Evolutionary conservation across 2,797 vertebrate species (phyloP), one percentile per base, ranked within the genome.

Genomic region (Hippoglossus hippoglossus): DNA sequence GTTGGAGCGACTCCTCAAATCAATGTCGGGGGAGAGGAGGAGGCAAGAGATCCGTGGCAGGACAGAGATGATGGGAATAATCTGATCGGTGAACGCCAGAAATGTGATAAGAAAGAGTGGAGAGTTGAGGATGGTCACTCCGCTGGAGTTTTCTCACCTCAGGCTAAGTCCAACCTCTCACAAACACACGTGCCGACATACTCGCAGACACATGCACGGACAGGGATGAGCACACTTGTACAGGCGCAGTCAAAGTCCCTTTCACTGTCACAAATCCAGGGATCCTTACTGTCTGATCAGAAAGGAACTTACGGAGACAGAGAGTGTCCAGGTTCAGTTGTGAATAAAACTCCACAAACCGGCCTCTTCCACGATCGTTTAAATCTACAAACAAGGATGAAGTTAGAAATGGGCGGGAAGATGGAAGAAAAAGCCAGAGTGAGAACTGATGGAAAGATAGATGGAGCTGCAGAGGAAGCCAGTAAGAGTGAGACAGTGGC

Each of bases 311-410:
- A 19, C 11, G 10, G 25, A 10, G 39, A 54, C 3, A n/a, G 2
- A 57, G 41, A 47, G 41, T 13, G 2, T 44, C 24, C 41, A 26
- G 66, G 64, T 64, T 44, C 78, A 19, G 65, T 63, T 22, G 8
- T 71, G 11, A 58, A 53, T 11, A 64, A 26, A 52, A 63, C 18
- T 10, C 21, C 54, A 34, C 41, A 75, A 54, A 71, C 18, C 3
- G 50, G 19, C 10, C n/a, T 53, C 22, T 56, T 80, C 3, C 15
- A 21, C 8, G 2, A 52, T 34, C 57, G 60, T 36, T 44, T 69
- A 21, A 70, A 71, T 59, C 8, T 21, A 1, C 39, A 49, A 44
- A 22, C 24, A 49, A 12, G 57, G 10, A 47, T 16, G 4, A 34
- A 60, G 28, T 44, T 19, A 58, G 41, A 2, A 34, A 41, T 4